These are phyloP conservation scores for Leptinotarsa tumamoca DNA, from an alignment of 2,888 invertebrate species.

Conservation along the genomic window DNA sequence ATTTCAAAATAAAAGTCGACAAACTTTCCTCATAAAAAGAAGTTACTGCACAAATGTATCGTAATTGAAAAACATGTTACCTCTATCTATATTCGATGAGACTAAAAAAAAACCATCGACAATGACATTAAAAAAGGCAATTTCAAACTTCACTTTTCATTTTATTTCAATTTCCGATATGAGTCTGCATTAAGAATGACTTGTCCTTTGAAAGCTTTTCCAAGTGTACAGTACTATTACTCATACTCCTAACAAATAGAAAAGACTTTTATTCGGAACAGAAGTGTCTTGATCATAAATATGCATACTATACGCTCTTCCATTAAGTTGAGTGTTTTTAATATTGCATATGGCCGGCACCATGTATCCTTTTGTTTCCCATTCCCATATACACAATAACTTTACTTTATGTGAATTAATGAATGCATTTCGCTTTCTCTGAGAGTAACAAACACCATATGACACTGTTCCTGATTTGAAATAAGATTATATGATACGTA, in stretches of 20 bases:
- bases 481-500: not conserved
- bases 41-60: not conserved
- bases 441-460: not conserved
- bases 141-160: not conserved
- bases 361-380: constrained; percentile 37
- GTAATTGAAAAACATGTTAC: not conserved
- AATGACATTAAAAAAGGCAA: not conserved
- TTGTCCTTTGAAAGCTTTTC: constrained; percentile 33
- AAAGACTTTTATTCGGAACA: constrained; percentile 32
- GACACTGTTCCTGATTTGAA: not conserved
- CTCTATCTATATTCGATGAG: not conserved
- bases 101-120: not conserved
- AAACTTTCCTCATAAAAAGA: no score
- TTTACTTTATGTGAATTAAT: constrained; percentile 31
- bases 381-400: constrained; percentile 31
- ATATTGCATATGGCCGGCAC: constrained; percentile 40
- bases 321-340: constrained; percentile 46
- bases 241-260: constrained; percentile 37
- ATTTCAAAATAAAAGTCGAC: no score
- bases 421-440: not conserved
- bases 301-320: constrained; percentile 42
- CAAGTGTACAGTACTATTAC: constrained; percentile 35
- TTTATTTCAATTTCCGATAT: not conserved
- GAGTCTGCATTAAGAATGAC: constrained; percentile 19
- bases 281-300: constrained; percentile 42